Evolutionary conservation across 2,888 invertebrate species (phyloP).

Genomic region (Drosophila paranaensis): DNA sequence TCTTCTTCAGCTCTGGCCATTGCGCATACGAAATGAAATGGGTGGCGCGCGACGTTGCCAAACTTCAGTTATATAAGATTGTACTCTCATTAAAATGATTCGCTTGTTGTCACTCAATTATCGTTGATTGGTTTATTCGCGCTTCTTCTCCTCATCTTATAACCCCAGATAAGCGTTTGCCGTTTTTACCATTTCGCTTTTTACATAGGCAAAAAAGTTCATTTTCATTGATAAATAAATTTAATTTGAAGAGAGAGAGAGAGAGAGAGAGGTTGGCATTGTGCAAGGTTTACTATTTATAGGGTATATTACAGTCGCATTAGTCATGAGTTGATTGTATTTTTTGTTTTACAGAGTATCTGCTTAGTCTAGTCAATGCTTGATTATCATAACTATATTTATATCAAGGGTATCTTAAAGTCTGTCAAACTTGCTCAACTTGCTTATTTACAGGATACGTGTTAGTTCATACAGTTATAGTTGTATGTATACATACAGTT

Average conservation of each 20-base stretch:
- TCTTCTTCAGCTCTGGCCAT: background rate
- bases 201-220: background rate
- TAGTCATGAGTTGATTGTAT: too few species aligned
- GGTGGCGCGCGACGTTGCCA: conserved; percentile 8
- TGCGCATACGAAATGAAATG: conserved; percentile 1
- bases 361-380: background rate
- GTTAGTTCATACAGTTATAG: background rate
- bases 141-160: background rate
- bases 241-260: too few species aligned
- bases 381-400: too few species aligned
- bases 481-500: too few species aligned
- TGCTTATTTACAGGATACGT: background rate
- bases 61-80: conserved; percentile 5
- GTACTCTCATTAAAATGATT: background rate
- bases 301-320: too few species aligned
- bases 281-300: too few species aligned
- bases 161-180: background rate
- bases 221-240: background rate
- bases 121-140: background rate
- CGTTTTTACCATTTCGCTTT: background rate
- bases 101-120: background rate
- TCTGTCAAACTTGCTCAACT: background rate
- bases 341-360: background rate
- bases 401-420: background rate
- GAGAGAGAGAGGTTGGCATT: too few species aligned